phyloP scores from a whole-genome alignment of 2,888 invertebrate species.

The Andrena marginata region DNA sequence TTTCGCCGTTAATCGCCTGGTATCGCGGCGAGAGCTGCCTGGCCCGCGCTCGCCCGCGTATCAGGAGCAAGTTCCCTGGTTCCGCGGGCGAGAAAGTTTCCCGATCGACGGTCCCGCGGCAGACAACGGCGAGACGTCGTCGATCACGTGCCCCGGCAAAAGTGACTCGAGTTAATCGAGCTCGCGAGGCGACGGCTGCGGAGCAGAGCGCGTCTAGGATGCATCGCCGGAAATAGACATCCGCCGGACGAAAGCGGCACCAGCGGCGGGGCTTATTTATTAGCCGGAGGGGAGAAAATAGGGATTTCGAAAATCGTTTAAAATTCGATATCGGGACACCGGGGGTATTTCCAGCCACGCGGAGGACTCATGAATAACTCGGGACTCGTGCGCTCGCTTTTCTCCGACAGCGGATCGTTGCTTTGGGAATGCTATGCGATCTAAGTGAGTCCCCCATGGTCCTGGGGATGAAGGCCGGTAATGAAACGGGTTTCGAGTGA shows the following conservation, averaged over 20 bases:
- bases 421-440: too few relatives aligned
- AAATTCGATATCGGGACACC: slow-evolving; percentile 16
- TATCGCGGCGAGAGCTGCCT: too few relatives aligned
- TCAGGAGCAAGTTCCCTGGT: too few relatives aligned
- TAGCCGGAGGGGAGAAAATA: slow-evolving; percentile 1
- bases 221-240: slow-evolving; percentile 20
- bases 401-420: too few relatives aligned
- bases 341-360: slow-evolving; percentile 8
- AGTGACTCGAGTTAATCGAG: slow-evolving; percentile 20
- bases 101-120: too few relatives aligned
- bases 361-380: not conserved
- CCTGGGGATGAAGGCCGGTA: too few relatives aligned
- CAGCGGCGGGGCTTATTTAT: slow-evolving; percentile 2
- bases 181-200: not conserved
- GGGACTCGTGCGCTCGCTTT: not conserved
- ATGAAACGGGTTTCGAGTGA: too few relatives aligned
- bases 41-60: too few relatives aligned
- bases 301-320: slow-evolving; percentile 19
- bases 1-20: too few relatives aligned
- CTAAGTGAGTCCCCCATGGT: too few relatives aligned
- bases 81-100: too few relatives aligned
- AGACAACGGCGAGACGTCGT: too few relatives aligned
- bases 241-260: slow-evolving; percentile 1
- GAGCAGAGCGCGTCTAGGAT: not conserved
- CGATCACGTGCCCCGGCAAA: not conserved